Conservation (phyloP, 2,888 invertebrate species). For the Bombylius discolor region DNA sequence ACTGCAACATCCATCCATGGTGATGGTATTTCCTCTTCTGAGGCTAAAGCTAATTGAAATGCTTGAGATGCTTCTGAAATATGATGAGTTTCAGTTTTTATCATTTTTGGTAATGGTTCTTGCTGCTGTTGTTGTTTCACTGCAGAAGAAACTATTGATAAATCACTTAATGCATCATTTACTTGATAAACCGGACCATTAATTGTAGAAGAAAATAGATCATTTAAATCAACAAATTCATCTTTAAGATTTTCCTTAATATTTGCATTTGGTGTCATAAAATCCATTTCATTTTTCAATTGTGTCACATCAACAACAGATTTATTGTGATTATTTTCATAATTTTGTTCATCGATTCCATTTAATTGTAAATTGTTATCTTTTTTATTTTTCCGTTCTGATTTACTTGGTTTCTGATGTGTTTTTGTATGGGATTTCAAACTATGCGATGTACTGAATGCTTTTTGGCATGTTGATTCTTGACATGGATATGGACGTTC, state of each 20-base stretch:
- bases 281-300: background rate
- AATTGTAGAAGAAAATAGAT: background rate
- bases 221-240: background rate
- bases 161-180: background rate
- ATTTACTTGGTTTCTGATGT: conserved; percentile 43
- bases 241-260: background rate
- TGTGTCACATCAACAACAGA: background rate
- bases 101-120: background rate
- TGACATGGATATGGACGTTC: conserved; percentile 67
- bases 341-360: background rate
- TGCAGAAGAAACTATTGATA: background rate
- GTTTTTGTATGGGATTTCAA: conserved; percentile 66
- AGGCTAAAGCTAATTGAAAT: conserved; percentile 57
- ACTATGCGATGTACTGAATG: conserved; percentile 76
- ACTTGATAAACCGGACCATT: background rate
- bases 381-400: conserved; percentile 2
- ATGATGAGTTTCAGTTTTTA: background rate
- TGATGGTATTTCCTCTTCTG: conserved; percentile 60
- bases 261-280: background rate
- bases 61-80: conserved; percentile 42
- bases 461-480: conserved; percentile 52
- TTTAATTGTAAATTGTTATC: conserved; percentile 8
- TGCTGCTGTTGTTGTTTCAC: background rate
- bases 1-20: conserved; percentile 65
- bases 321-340: conserved; percentile 2